Base-by-base conservation (phyloP, 1,140 invertebrate genomes). In the Apis cerana region DNA sequence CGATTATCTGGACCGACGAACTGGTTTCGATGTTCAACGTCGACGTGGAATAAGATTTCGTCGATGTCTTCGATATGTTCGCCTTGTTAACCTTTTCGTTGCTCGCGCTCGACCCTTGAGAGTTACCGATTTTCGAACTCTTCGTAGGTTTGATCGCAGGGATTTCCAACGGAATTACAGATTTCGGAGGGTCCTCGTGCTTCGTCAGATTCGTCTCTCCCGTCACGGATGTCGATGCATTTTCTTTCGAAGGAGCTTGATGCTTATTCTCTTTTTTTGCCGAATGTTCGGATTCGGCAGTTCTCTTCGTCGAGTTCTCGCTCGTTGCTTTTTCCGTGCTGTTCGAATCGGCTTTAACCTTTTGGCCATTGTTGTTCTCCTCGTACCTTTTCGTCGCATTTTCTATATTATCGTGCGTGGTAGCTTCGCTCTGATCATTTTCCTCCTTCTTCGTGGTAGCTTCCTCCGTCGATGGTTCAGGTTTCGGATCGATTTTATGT, bases 21-120 rank as follows among this genome's bases (percentile, higher is more conserved):
- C 92, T 94, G 0, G 93, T 94, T 65, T 94, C 93, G 13, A 93
- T 91, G 10, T 90, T 92, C 23, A 93, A 69, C 7, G 92, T 94
- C 4, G 91, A 92, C 23, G 85, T 90, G 79, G 89, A 75, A 86
- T 90, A 59, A 1, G 75, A 61, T 75, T 88, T 88, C 10, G 71
- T 84, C 33, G 83, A 88, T 13, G 87, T 89, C 64, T 91, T 90
- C 1, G 84, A 68, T 0, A 75, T 80, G 0, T 84, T 89, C 58
- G 67, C 13, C 4, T 64, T 62, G 33, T 19, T 56, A 1, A 74
- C 15, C 58, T 82, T 87, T 15, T 80, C 86, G 1, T 50, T 52
- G 13, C 67, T 88, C 19, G 17, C 54, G 1, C 33, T 75, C 1
- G 64, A 9, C 4, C 61, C 13, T 0, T 23, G 5, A n/a, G 76